phyloP scores from a whole-genome alignment of 2,888 invertebrate species.

The Nebria salina region DNA sequence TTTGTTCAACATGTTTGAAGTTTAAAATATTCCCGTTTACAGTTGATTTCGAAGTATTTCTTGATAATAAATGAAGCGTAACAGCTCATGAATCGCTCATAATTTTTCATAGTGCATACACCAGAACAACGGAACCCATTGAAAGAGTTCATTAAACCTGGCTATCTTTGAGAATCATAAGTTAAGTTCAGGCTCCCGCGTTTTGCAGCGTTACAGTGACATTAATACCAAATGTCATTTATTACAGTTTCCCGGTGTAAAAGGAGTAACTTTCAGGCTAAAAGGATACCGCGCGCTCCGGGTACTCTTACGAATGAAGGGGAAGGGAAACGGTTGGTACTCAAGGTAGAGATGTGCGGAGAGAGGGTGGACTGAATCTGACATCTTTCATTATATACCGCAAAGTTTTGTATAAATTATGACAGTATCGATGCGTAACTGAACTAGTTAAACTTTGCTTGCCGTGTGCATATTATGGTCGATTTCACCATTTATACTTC shows the following conservation, averaged over 20 bases:
- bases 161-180: neutral
- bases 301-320: neutral
- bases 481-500: neutral
- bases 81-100: too few relatives aligned
- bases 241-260: neutral
- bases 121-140: neutral
- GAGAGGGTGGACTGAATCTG: neutral
- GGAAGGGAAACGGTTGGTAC: neutral
- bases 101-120: neutral
- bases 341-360: neutral
- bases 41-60: too few relatives aligned
- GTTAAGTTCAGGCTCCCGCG: neutral
- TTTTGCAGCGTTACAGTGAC: neutral
- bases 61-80: too few relatives aligned
- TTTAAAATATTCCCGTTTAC: too few relatives aligned
- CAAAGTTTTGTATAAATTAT: constrained; percentile 16
- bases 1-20: too few relatives aligned
- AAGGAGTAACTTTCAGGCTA: neutral
- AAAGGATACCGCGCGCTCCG: neutral
- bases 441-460: neutral
- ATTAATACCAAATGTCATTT: constrained; percentile 1
- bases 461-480: neutral
- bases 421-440: constrained; percentile 13
- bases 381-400: constrained; percentile 10
- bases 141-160: neutral